Conservation (phyloP, 2,797 vertebrate genomes). For the Cynopterus sphinx region DNA sequence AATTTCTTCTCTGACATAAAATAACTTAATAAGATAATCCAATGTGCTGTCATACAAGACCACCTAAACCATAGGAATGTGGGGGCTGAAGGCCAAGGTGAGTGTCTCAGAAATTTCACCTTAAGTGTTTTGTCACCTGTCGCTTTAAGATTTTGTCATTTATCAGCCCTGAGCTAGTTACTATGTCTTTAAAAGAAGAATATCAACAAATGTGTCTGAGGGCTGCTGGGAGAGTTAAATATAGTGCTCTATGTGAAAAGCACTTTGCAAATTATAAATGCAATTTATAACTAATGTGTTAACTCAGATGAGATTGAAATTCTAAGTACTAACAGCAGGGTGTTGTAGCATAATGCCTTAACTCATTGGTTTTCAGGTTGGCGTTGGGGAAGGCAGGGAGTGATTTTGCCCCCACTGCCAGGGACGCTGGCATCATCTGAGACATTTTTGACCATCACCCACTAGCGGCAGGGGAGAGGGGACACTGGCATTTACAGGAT, state of each 20-base stretch:
- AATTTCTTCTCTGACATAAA: neutral
- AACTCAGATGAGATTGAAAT: constrained; percentile 48
- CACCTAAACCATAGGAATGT: neutral
- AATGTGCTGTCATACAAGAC: neutral
- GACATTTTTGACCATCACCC: neutral
- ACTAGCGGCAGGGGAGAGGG: neutral
- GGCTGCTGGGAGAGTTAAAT: constrained; percentile 42
- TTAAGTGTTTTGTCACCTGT: neutral
- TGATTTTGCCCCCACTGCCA: neutral
- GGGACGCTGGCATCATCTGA: neutral
- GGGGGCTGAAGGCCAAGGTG: neutral
- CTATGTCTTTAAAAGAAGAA: constrained; percentile 46
- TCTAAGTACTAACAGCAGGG: constrained; percentile 14
- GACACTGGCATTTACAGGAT: neutral
- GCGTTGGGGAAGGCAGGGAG: neutral
- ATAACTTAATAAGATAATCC: neutral
- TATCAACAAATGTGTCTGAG: constrained; percentile 43
- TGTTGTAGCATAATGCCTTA: neutral
- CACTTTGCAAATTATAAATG: constrained; percentile 60
- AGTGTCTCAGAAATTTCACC: neutral
- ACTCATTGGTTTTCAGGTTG: constrained; percentile 30
- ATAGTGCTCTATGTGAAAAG: constrained; percentile 41
- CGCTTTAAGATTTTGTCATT: constrained; percentile 41
- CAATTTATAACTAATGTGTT: constrained; percentile 58
- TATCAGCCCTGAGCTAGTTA: neutral